Percentiles rank a stretch among this genome's conserved stretches.
These are phyloP conservation scores for Piprites chloris DNA, from an alignment of 2,113 vertebrate species.

Conservation along the genomic window DNA sequence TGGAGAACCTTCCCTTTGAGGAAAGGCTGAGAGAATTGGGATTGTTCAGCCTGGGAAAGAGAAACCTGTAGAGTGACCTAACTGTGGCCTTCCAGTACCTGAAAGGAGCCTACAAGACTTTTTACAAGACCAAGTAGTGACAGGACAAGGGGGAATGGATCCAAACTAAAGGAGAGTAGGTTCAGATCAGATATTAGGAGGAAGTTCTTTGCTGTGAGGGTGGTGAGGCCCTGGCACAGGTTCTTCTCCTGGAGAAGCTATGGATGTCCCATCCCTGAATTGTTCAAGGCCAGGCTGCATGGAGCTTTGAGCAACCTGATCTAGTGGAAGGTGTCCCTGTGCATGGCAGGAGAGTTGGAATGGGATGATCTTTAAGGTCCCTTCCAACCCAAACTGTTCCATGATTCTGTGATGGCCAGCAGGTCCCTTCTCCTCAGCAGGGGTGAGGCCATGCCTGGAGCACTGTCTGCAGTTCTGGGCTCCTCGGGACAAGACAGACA, in stretches of 20 bases:
- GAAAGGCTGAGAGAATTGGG: background rate
- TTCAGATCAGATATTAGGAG: background rate
- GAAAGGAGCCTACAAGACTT: background rate
- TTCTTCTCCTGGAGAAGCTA: background rate
- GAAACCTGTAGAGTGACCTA: background rate
- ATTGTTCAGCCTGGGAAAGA: background rate
- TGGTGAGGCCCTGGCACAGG: background rate
- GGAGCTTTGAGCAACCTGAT: background rate
- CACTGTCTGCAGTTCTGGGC: background rate
- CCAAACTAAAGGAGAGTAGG: too few relatives aligned
- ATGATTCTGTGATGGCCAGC: background rate
- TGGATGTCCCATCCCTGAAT: background rate
- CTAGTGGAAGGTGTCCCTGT: background rate
- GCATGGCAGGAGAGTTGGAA: background rate
- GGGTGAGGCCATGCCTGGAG: background rate
- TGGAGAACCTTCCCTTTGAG: background rate
- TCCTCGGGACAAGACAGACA: background rate
- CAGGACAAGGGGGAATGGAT: background rate
- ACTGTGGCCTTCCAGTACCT: background rate
- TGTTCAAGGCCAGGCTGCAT: background rate
- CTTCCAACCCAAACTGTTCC: background rate
- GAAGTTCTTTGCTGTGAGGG: background rate
- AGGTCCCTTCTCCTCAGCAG: background rate
- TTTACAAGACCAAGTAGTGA: background rate
- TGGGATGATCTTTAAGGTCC: background rate